phyloP scores from a whole-genome alignment of 2,888 invertebrate species.

The Pandemis corylana region DNA sequence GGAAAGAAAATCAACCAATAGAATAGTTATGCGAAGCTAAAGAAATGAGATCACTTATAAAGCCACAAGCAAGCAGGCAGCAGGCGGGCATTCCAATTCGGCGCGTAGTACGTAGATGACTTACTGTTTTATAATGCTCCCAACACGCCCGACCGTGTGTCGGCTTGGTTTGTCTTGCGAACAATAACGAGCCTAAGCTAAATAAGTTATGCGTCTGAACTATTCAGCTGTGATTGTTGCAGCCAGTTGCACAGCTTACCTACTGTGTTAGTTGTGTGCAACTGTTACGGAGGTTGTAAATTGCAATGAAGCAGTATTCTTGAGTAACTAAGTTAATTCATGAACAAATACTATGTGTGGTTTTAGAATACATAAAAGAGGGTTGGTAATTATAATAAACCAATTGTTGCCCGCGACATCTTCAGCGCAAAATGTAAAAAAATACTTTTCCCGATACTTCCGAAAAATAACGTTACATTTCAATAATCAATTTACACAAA shows the following conservation, averaged over 20 bases:
- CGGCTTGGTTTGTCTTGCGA: slow-evolving; percentile 63
- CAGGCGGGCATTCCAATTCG: neutral
- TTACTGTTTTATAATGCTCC: neutral
- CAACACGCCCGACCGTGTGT: neutral
- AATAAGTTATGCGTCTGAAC: slow-evolving; percentile 58
- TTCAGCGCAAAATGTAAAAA: no score
- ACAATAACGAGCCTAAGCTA: slow-evolving; percentile 59
- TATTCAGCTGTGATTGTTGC: slow-evolving; percentile 38
- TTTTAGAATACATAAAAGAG: no score
- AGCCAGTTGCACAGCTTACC: slow-evolving; percentile 15
- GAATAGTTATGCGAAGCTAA: no score
- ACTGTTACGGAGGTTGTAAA: neutral
- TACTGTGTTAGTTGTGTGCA: slow-evolving; percentile 11
- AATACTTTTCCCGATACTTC: no score
- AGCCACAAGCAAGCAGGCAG: no score
- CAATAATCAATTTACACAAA: no score
- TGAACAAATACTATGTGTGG: no score
- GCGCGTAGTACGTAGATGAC: neutral
- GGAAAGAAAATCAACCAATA: no score
- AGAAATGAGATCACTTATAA: no score
- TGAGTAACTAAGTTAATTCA: neutral
- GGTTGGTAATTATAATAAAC: no score
- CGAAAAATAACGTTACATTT: no score
- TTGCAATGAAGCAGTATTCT: neutral
- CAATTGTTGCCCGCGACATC: no score